A percentile compares a stretch with the other conserved stretches of the same genome.
These are phyloP conservation scores for Apostichopus parvimensis DNA, from an alignment of 35 echinoderm and acorn worm species.

Conservation along the genomic window DNA sequence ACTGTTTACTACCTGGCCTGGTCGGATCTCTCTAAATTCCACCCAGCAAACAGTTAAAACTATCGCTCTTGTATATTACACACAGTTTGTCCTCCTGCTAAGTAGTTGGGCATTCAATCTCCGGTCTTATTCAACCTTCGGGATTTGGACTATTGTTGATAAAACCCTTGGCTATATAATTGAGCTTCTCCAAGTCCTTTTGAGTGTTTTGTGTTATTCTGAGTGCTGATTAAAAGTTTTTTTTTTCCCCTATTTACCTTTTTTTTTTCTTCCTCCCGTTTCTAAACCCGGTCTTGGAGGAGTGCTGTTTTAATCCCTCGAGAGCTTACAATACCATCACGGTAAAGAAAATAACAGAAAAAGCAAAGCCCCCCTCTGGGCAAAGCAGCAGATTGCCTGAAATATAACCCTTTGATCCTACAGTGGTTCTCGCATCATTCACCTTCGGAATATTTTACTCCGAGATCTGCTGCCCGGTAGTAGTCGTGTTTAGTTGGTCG, in stretches of 20 bases:
- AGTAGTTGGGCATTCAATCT: neutral
- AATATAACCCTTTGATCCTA: slow-evolving; percentile 10
- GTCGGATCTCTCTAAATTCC: neutral
- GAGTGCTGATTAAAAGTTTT: neutral
- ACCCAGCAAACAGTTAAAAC: neutral
- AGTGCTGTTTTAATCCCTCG: neutral
- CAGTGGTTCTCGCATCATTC: neutral
- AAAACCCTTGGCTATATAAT: neutral
- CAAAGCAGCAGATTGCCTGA: neutral
- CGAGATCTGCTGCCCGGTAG: no score
- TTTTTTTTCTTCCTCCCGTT: no score
- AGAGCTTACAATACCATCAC: neutral
- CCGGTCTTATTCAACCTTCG: neutral
- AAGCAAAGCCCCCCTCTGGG: neutral
- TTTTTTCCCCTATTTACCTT: neutral
- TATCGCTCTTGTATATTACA: neutral
- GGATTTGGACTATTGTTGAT: neutral
- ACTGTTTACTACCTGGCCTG: neutral
- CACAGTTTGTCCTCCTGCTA: neutral
- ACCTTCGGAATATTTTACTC: neutral
- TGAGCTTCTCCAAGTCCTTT: neutral
- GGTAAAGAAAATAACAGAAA: neutral
- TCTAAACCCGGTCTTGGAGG: neutral
- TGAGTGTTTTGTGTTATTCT: slow-evolving; percentile 3
- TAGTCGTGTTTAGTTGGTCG: no score